Evolutionary conservation across 2,113 vertebrate genomes (phyloP), one percentile per base, ranked within the genome.

Genomic region (Calyptommatus sinebrachiatus): DNA sequence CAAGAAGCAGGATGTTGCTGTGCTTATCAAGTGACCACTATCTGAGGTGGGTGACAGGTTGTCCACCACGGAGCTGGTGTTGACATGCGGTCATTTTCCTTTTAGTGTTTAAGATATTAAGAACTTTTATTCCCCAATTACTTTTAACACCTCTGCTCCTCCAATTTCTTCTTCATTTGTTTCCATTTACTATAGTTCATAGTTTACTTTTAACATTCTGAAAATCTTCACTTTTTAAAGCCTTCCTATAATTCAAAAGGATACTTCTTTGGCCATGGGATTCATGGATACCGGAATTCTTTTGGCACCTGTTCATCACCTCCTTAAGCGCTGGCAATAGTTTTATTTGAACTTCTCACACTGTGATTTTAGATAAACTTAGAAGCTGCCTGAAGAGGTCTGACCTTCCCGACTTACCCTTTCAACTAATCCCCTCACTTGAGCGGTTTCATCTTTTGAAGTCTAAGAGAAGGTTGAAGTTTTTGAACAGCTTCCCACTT

Each of bases 401-500:
- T 68, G 76, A 69, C 28, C 10, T 24, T 57, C 5, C 22, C 26
- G 31, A 65, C 61, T 26, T 28, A 12, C 21, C 60, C 57, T 62
- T 71, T 63, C 70, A 72, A 46, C 10, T 71, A 71, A 57, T 67
- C 48, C 9, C 24, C n/a, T 67, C 10, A 41, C 57, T 53, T 67
- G 29, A 73, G 60, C 53, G 41, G 48, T 67, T 73, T 57, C 26
- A 18, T 41, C 71, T 60, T 67, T 72, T 41, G 10, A 73, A 73
- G 22, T 41, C 46, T 21, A 57, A 63, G 24, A 11, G 28, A 20
- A 11, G 26, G 4, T 31, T 79, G 41, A 65, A 79, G 28, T 72
- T 80, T 80, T n/a, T 66, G 31, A 29, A 28, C 41, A 80, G 31
- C 22, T 62, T 66, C 66, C 14, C 60, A 66, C 29, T 65, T 72